Conservation (phyloP, 2,888 invertebrate species). For the Zhuqinia jingwanae region DNA sequence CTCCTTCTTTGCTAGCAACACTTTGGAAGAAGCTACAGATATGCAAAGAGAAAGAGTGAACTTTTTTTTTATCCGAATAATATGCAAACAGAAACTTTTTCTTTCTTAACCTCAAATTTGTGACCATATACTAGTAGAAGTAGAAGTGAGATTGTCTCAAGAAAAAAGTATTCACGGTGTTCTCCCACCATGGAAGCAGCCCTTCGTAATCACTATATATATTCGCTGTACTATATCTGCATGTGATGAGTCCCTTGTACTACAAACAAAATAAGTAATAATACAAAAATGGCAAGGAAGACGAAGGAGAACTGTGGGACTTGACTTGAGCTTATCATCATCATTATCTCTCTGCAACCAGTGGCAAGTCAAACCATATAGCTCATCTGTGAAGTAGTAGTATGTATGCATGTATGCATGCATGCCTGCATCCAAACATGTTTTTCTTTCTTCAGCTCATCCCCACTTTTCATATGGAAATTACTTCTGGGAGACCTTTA, state of each 20-base stretch:
- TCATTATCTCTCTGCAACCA: not conserved
- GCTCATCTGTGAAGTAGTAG: not conserved
- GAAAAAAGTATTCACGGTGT: not conserved
- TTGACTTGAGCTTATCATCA: slow-evolving; percentile 30
- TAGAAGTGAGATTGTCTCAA: not conserved
- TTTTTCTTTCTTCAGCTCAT: slow-evolving; percentile 25
- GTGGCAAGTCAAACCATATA: not conserved
- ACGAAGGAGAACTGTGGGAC: not conserved
- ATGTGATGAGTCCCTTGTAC: too few species aligned
- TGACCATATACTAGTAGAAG: too few species aligned
- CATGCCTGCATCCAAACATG: slow-evolving; percentile 3
- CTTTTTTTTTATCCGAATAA: not conserved
- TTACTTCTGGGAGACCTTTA: slow-evolving; percentile 59
- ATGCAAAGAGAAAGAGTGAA: slow-evolving; percentile 1
- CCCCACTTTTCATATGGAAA: slow-evolving; percentile 51
- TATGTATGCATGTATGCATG: not conserved
- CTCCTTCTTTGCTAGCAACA: not conserved
- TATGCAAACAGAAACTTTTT: not conserved
- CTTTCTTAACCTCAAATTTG: too few species aligned
- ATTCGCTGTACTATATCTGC: too few species aligned
- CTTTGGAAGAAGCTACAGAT: too few species aligned
- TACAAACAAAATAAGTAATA: not conserved
- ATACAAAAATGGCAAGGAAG: not conserved
- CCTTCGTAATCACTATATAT: too few species aligned
- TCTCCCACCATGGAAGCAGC: too few species aligned